Percentiles rank a stretch among this genome's conserved stretches.
Evolutionary conservation across 2,888 invertebrate species (phyloP).

Genomic region (Rapana venosa): DNA sequence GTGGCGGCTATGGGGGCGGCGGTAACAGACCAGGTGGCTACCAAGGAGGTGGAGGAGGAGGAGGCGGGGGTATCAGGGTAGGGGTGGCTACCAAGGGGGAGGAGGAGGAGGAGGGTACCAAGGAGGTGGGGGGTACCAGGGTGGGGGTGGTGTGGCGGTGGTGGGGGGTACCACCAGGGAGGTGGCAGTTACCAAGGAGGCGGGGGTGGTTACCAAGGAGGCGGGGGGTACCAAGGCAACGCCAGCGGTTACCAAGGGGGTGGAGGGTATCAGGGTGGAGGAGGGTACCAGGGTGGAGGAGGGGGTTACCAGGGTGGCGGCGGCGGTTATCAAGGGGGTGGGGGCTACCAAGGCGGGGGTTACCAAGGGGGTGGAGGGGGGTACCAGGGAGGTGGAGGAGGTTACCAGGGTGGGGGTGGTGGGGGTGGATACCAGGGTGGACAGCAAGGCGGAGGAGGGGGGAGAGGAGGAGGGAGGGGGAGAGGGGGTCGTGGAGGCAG

Average conservation of each 20-base stretch:
- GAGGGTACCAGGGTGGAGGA: constrained; percentile 48
- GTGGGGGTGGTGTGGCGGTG: constrained; percentile 53
- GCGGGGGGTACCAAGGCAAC: constrained; percentile 52
- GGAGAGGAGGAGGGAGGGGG: constrained; percentile 50
- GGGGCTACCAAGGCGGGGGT: constrained; percentile 55
- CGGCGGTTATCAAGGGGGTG: constrained; percentile 53
- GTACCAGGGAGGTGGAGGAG: constrained; percentile 55
- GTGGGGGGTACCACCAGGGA: constrained; percentile 57
- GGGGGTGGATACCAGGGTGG: constrained; percentile 52
- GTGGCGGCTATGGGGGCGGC: constrained; percentile 67
- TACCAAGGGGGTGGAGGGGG: constrained; percentile 55
- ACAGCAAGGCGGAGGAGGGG: constrained; percentile 53
- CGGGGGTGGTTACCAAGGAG: constrained; percentile 54
- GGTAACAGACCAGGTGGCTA: constrained; percentile 60
- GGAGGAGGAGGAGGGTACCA: constrained; percentile 60
- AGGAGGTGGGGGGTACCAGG: constrained; percentile 57
- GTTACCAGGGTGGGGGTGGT: constrained; percentile 55
- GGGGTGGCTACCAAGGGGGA: constrained; percentile 67
- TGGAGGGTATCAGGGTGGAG: constrained; percentile 55
- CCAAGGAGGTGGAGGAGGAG: constrained; percentile 64
- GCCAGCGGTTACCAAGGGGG: constrained; percentile 52
- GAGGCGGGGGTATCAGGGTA: constrained; percentile 69
- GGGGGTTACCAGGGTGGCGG: constrained; percentile 53
- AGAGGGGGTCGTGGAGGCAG: constrained; percentile 49
- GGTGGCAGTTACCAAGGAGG: constrained; percentile 54